phyloP scores from a whole-genome alignment of 2,113 vertebrate species.

The Cephalopholis sonnerati region DNA sequence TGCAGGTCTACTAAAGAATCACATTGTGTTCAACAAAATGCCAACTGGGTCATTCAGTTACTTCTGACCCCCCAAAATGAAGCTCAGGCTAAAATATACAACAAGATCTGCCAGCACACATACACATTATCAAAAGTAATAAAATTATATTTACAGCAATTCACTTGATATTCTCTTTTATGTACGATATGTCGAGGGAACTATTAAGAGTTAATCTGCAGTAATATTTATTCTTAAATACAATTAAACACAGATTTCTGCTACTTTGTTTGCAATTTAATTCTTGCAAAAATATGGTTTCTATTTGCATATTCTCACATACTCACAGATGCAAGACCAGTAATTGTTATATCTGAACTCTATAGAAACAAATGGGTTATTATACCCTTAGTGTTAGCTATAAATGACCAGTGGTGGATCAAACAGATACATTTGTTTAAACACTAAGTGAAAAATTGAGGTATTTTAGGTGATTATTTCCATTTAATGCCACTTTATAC shows the following conservation, averaged over 20 bases:
- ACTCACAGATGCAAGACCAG: not conserved
- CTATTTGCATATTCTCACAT: not conserved
- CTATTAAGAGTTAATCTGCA: not conserved
- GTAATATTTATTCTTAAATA: not conserved
- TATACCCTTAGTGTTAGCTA: not conserved
- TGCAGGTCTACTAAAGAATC: not conserved
- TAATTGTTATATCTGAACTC: not conserved
- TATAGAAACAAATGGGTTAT: not conserved
- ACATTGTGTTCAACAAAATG: slow-evolving; percentile 4
- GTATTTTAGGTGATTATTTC: not conserved
- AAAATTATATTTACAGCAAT: not conserved
- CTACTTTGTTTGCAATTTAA: not conserved
- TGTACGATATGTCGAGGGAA: not conserved
- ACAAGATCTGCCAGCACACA: not conserved
- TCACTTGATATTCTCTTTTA: not conserved
- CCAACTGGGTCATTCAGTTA: not conserved
- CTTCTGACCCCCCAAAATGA: not conserved
- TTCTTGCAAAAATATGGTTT: not conserved
- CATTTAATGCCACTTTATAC: too few relatives aligned
- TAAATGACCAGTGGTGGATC: not conserved
- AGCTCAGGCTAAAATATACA: slow-evolving; percentile 14
- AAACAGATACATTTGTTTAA: not conserved
- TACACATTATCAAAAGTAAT: not conserved
- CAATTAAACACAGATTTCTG: not conserved
- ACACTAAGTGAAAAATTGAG: not conserved